Evolutionary conservation across 2,888 invertebrate species (phyloP), one percentile per base, ranked within the genome.

Genomic region (Ceramica pisi): DNA sequence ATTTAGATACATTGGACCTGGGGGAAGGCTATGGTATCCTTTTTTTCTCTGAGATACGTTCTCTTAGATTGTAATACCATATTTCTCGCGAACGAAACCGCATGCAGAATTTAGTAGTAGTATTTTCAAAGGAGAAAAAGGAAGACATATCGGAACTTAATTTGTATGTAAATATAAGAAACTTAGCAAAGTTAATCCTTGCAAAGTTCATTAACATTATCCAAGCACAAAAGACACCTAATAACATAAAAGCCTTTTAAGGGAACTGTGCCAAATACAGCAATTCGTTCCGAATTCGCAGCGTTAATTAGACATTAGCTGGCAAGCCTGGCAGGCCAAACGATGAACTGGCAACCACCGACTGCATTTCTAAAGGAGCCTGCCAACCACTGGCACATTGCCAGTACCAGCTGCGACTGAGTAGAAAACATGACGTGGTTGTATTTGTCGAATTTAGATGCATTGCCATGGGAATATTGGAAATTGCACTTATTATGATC

Each of bases 201-300:
- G 26, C n/a, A 57, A 46, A 68, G 68, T 62, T 51, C 61, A n/a
- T 68, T 75, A 46, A 51, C 56, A 50, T 61, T 44, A 19, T 2
- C 48, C 35, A n/a, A 75, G 8, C 41, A 63, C 41, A 75, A 63
- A 71, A 63, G 44, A 67, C 50, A 44, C 8, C 12, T n/a, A 56
- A 50, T 19, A 57, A 55, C 64, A 64, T 51, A 35, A 67, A 71
- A 61, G 16, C 35, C 19, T 44, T 44, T 12, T 23, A 48, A 59
- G 38, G 72, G 70, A 73, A 69, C 67, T 78, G 61, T 75, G 84
- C 84, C 84, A 84, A 82, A 74, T 64, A 72, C 60, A 71, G 74
- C 66, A 57, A 78, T 71, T 61, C 71, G 70, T 76, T 68, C 48
- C 70, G 23, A 76, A 64, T 82, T 55, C 67, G 19, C 31, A 51